Evolutionary conservation across 35 echinoderm and acorn worm genomes (phyloP).

Genomic region (Stichopus chloronotus): DNA sequence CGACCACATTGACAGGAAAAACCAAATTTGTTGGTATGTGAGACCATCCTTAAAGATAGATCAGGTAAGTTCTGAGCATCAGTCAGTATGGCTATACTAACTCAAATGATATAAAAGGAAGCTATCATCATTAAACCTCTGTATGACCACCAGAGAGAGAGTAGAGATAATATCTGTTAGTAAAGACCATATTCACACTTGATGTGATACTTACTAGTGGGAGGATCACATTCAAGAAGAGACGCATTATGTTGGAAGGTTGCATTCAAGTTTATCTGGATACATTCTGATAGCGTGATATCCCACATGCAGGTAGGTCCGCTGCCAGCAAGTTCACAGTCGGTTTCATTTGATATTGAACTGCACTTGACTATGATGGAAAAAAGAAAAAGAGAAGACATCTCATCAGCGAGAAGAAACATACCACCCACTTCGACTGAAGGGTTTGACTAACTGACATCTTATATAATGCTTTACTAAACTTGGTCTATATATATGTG

Average conservation of each 20-base stretch:
- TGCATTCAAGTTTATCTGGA: neutral
- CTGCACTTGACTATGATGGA: constrained; percentile 21
- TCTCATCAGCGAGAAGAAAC: neutral
- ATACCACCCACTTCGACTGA: neutral
- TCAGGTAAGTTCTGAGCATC: no score
- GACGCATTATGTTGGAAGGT: constrained; percentile 30
- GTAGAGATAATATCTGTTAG: neutral
- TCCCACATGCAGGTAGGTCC: constrained; percentile 55
- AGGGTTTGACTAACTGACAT: no score
- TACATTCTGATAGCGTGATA: neutral
- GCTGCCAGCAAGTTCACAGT: constrained; percentile 20
- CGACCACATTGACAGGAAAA: no score
- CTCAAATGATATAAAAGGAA: no score
- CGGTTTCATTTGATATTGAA: neutral
- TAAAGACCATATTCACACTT: neutral
- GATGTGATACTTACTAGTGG: no score
- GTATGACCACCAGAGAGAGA: neutral
- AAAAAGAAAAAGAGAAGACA: neutral
- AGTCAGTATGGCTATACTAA: no score
- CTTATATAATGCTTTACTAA: no score
- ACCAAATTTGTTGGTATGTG: no score
- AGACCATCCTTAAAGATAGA: no score
- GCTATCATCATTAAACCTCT: neutral
- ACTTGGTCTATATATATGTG: no score
- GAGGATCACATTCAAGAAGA: neutral